Conservation (phyloP, 2,113 vertebrate genomes). For the Sander lucioperca region DNA sequence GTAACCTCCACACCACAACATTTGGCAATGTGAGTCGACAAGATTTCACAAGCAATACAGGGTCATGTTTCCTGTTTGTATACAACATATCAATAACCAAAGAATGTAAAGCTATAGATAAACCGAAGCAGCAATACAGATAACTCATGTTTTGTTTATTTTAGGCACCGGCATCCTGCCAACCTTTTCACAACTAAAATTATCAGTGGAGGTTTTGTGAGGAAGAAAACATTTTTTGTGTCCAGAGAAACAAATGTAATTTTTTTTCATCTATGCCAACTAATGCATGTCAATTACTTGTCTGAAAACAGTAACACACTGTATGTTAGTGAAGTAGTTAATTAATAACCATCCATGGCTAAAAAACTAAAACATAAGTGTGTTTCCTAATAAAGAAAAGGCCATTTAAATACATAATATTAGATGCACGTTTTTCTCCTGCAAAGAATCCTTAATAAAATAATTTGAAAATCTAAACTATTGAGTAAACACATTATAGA, state of each 20-base stretch:
- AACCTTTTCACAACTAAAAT: neutral
- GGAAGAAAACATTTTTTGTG: neutral
- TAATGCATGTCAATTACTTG: neutral
- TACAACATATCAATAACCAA: slow-evolving; percentile 1
- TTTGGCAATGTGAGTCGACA: slow-evolving; percentile 53
- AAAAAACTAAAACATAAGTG: neutral
- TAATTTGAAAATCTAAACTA: slow-evolving; percentile 37
- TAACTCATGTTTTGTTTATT: neutral
- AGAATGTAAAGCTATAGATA: neutral
- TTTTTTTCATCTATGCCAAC: neutral
- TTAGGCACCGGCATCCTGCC: neutral
- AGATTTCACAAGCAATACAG: slow-evolving; percentile 43
- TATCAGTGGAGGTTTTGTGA: neutral
- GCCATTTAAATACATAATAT: neutral
- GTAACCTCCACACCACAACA: slow-evolving; percentile 46
- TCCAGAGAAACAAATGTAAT: neutral
- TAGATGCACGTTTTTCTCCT: neutral
- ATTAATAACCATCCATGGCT: neutral
- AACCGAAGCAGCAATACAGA: neutral
- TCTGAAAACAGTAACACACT: neutral
- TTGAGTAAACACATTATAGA: slow-evolving; percentile 43
- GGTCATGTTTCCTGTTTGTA: slow-evolving; percentile 26
- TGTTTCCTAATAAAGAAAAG: neutral
- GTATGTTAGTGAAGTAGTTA: neutral
- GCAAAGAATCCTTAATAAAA: slow-evolving; percentile 11